Conservation (phyloP, 1,140 invertebrate genomes). For the Lordiphosa collinella region DNA sequence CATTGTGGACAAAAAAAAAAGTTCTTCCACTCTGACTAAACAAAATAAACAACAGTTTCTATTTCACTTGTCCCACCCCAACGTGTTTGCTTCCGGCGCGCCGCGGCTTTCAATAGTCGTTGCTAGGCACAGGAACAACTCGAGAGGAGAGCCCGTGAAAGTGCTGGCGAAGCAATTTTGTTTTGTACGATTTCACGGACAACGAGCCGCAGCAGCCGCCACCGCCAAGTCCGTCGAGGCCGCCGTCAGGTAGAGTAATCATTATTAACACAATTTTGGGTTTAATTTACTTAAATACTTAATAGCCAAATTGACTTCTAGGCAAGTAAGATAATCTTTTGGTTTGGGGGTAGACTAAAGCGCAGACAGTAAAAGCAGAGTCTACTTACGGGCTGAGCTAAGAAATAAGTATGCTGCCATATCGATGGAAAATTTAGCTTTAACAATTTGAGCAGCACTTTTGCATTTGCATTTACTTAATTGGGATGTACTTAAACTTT, state of each 20-base stretch:
- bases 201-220: slow-evolving; percentile 5
- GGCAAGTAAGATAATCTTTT: slow-evolving; percentile 4
- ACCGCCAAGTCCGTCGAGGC: too few species aligned
- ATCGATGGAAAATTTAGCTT: too few species aligned
- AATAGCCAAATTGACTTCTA: slow-evolving; percentile 25
- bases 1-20: not conserved
- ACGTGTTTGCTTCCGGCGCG: slow-evolving; percentile 3
- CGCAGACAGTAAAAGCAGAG: not conserved
- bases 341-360: not conserved
- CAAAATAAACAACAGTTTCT: slow-evolving; percentile 30
- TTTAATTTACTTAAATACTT: slow-evolving; percentile 32
- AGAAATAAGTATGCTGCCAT: not conserved
- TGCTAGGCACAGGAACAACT: too few species aligned
- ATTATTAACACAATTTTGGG: slow-evolving; percentile 43
- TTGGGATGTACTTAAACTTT: too few species aligned
- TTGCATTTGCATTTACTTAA: too few species aligned
- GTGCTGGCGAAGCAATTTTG: not conserved
- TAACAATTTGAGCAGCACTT: too few species aligned
- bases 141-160: too few species aligned
- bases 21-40: not conserved
- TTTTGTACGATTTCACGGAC: slow-evolving; percentile 8
- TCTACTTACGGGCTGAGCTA: slow-evolving; percentile 32
- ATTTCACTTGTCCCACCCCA: slow-evolving; percentile 11
- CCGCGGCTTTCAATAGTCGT: slow-evolving; percentile 3
- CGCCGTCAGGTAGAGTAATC: slow-evolving; percentile 7